Evolutionary conservation across 2,113 vertebrate genomes (phyloP).

Genomic region (Pterocles orientalis): DNA sequence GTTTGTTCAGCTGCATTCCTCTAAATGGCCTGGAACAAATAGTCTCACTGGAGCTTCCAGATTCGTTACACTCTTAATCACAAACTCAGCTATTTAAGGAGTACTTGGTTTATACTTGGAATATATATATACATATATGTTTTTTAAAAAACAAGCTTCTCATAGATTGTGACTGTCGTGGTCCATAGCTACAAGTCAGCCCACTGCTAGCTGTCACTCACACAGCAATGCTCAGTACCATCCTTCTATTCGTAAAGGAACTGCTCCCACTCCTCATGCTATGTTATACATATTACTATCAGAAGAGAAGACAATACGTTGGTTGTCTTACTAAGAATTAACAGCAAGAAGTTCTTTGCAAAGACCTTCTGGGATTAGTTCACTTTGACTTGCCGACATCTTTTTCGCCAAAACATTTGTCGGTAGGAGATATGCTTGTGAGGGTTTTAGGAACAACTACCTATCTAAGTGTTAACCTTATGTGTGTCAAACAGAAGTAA

Average conservation of each 20-base stretch:
- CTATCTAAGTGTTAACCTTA: background rate
- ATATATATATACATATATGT: background rate
- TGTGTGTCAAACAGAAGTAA: background rate
- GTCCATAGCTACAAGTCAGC: background rate
- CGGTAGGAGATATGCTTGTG: background rate
- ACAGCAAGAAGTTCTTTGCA: background rate
- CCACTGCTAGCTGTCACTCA: background rate
- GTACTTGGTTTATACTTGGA: background rate
- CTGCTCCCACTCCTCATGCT: background rate
- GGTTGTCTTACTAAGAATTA: background rate
- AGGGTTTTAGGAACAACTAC: background rate
- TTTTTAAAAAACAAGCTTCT: background rate
- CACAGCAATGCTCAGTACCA: background rate
- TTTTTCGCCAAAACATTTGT: background rate
- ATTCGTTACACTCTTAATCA: background rate
- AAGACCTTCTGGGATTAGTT: background rate
- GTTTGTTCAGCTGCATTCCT: background rate
- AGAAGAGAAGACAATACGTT: background rate
- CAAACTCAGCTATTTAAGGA: background rate
- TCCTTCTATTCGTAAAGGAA: background rate
- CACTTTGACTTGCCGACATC: background rate
- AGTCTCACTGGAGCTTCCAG: background rate
- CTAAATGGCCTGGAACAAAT: background rate
- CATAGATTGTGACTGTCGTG: background rate
- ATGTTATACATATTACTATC: background rate